Evolutionary conservation across 2,888 invertebrate genomes (phyloP).

Genomic region (Drosophila hawaiiensis): DNA sequence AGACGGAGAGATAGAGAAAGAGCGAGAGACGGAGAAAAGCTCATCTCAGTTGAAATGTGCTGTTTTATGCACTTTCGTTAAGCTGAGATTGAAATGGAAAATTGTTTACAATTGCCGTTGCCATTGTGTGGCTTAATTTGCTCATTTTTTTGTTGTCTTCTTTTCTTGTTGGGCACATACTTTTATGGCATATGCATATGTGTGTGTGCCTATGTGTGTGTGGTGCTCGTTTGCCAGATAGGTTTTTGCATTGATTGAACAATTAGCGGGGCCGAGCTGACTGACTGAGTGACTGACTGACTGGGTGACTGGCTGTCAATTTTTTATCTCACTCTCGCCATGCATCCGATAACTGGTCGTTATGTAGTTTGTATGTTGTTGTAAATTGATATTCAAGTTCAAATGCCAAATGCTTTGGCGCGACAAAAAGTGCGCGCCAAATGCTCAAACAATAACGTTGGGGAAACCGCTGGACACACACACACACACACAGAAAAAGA

Average conservation of each 20-base stretch:
- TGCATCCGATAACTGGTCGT: conserved; percentile 53
- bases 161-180: conserved; percentile 50
- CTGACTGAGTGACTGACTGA: background rate
- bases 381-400: conserved; percentile 84
- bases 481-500: conserved; percentile 36
- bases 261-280: conserved; percentile 59
- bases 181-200: conserved; percentile 31
- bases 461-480: conserved; percentile 30
- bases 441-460: conserved; percentile 43
- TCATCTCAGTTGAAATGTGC: conserved; percentile 48
- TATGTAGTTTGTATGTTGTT: conserved; percentile 51
- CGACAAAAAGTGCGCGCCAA: conserved; percentile 75
- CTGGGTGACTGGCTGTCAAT: conserved; percentile 54
- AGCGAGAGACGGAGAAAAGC: conserved; percentile 2
- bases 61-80: conserved; percentile 58
- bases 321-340: conserved; percentile 43
- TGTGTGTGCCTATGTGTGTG: conserved; percentile 2
- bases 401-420: conserved; percentile 78
- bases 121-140: conserved; percentile 61
- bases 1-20: background rate
- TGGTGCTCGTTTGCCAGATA: conserved; percentile 38
- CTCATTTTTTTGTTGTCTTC: conserved; percentile 20
- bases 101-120: conserved; percentile 54
- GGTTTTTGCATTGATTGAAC: conserved; percentile 75
- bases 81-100: conserved; percentile 37